Evolutionary conservation across 2,888 invertebrate genomes (phyloP).

Genomic region (Drosophila lacicola): DNA sequence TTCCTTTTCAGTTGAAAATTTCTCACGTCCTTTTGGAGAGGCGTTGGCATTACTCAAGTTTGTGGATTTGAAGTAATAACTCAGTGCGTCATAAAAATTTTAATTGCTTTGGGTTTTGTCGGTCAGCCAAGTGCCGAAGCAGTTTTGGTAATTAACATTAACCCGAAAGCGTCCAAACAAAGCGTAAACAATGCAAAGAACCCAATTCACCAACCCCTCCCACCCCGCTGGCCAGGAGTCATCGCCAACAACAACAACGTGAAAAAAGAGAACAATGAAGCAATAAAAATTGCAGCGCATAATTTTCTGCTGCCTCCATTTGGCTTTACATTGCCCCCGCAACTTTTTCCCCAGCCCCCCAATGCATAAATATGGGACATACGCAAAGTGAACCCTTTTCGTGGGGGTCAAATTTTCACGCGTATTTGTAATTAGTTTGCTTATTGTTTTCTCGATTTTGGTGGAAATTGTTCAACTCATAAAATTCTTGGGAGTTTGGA

Average conservation of each 20-base stretch:
- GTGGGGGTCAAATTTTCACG: slow-evolving; percentile 66
- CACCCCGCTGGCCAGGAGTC: slow-evolving; percentile 34
- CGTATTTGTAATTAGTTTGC: slow-evolving; percentile 76
- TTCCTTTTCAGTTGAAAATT: slow-evolving; percentile 62
- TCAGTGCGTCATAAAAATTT: slow-evolving; percentile 82
- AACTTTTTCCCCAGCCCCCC: background rate
- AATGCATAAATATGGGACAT: slow-evolving; percentile 30
- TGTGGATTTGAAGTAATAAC: slow-evolving; percentile 81
- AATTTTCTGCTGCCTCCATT: slow-evolving; percentile 69
- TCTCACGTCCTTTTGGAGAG: slow-evolving; percentile 70
- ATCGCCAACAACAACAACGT: slow-evolving; percentile 22
- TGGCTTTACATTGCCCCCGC: slow-evolving; percentile 20
- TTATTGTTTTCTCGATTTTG: slow-evolving; percentile 63
- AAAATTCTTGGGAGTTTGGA: background rate
- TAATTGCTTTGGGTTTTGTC: slow-evolving; percentile 77
- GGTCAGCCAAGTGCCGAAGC: slow-evolving; percentile 77
- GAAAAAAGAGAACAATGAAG: slow-evolving; percentile 73
- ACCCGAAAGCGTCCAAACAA: slow-evolving; percentile 71
- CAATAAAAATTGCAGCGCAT: slow-evolving; percentile 82
- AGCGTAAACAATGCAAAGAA: slow-evolving; percentile 69
- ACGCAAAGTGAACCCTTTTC: slow-evolving; percentile 61
- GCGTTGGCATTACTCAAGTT: slow-evolving; percentile 77
- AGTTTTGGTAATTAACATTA: slow-evolving; percentile 81
- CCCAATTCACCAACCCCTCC: slow-evolving; percentile 42
- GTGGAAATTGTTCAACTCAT: slow-evolving; percentile 7